phyloP scores from a whole-genome alignment of 2,113 vertebrate genomes.

The Elephantulus edwardii region DNA sequence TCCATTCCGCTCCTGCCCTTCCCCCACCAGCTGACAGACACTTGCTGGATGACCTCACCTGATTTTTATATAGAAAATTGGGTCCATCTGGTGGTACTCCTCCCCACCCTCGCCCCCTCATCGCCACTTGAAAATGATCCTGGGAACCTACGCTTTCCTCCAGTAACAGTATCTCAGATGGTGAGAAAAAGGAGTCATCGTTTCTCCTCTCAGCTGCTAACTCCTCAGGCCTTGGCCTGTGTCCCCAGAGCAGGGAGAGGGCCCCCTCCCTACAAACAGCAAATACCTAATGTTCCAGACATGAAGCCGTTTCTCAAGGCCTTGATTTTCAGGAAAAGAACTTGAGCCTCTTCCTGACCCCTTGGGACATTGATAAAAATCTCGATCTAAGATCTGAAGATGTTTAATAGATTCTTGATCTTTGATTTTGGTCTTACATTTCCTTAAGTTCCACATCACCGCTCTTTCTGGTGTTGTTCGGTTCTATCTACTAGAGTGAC shows the following conservation, averaged over 20 bases:
- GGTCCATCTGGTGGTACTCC: conserved; percentile 52
- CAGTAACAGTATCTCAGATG: not conserved
- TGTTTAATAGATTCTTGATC: not conserved
- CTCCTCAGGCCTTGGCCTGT: not conserved
- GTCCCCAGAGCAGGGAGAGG: not conserved
- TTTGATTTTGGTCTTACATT: not conserved
- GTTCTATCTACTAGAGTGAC: not conserved
- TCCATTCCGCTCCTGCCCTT: conserved; percentile 27
- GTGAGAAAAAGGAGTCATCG: not conserved
- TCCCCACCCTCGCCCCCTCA: not conserved
- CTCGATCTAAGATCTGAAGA: not conserved
- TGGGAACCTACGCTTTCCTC: not conserved
- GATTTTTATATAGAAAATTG: conserved; percentile 70
- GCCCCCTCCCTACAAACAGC: not conserved
- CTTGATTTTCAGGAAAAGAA: not conserved
- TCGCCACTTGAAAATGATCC: conserved; percentile 10
- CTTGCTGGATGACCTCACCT: conserved; percentile 60
- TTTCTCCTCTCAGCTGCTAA: not conserved
- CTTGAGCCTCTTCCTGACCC: not conserved
- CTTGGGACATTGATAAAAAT: rapidly evolving
- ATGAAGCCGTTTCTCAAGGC: not conserved
- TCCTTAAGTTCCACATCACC: not conserved
- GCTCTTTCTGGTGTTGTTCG: not conserved
- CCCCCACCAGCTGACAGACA: not conserved
- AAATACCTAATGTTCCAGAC: not conserved